A percentile compares a stretch with the other conserved stretches of the same genome.
These are phyloP conservation scores for Prionace glauca DNA, from an alignment of 2,797 vertebrate genomes.

Conservation along the genomic window DNA sequence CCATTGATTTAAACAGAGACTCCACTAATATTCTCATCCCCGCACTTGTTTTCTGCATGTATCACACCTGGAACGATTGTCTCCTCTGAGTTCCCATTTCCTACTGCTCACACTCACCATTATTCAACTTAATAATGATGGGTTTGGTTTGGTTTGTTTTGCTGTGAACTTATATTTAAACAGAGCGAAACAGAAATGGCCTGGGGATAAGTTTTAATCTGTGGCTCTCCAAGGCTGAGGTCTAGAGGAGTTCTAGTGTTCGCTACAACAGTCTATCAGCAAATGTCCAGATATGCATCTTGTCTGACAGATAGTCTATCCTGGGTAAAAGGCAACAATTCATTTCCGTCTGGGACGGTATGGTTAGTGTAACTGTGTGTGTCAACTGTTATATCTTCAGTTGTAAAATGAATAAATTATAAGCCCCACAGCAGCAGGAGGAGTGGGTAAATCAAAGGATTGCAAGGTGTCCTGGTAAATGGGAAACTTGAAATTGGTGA, in stretches of 20 bases:
- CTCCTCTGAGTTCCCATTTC: not conserved
- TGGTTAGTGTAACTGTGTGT: not conserved
- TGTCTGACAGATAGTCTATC: not conserved
- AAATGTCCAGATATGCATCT: not conserved
- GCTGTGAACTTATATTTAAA: not conserved
- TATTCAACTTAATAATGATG: not conserved
- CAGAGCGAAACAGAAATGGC: not conserved
- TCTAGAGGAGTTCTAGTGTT: not conserved
- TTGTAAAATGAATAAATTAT: not conserved
- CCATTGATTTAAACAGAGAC: not conserved
- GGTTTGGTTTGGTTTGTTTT: not conserved
- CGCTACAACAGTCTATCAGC: not conserved
- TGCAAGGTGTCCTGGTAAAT: not conserved
- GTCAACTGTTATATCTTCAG: not conserved
- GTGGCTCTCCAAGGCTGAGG: no score
- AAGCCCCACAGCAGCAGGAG: not conserved
- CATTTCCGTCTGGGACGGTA: not conserved
- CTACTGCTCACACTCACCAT: not conserved
- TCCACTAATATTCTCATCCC: no score
- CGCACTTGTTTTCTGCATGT: not conserved
- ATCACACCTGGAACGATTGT: not conserved
- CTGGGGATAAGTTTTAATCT: not conserved
- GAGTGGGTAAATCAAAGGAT: not conserved
- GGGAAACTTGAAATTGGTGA: not conserved
- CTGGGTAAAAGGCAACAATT: not conserved